These are phyloP conservation scores for Caenorhabditis uteleia DNA, from an alignment of 2,888 invertebrate genomes.

Conservation along the genomic window DNA sequence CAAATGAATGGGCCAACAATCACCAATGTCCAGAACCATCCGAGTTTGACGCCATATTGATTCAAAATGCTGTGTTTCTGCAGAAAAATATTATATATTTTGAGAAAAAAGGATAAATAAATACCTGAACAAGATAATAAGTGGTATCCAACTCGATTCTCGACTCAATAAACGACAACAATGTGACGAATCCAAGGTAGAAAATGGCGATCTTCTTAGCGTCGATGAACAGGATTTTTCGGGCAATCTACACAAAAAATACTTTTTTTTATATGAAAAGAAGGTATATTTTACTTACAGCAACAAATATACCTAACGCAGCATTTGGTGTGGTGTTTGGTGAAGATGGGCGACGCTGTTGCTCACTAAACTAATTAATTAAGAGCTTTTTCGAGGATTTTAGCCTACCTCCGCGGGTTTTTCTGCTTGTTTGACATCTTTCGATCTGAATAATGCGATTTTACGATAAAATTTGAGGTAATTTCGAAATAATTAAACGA, in stretches of 20 bases:
- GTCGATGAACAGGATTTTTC: slow-evolving; percentile 57
- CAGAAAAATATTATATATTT: slow-evolving; percentile 71
- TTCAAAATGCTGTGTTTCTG: slow-evolving; percentile 90
- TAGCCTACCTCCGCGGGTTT: background rate
- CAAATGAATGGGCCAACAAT: slow-evolving; percentile 81
- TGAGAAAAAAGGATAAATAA: background rate
- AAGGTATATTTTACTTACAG: slow-evolving; percentile 8
- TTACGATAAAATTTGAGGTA: background rate
- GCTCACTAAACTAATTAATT: background rate
- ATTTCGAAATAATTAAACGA: background rate
- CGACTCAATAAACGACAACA: slow-evolving; percentile 52
- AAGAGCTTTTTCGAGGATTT: slow-evolving; percentile 13
- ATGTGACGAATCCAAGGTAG: slow-evolving; percentile 49
- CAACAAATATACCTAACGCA: slow-evolving; percentile 24
- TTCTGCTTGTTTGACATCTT: slow-evolving; percentile 1
- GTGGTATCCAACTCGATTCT: slow-evolving; percentile 42
- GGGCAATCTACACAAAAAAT: slow-evolving; percentile 44
- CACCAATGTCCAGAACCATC: slow-evolving; percentile 94
- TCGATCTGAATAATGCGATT: background rate
- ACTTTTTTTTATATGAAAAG: background rate
- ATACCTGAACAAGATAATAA: slow-evolving; percentile 48
- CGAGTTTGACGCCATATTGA: slow-evolving; percentile 90
- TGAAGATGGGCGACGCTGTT: slow-evolving; percentile 14
- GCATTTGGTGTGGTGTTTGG: slow-evolving; percentile 29
- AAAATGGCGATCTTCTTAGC: slow-evolving; percentile 56